These are phyloP conservation scores for Carpatolechia fugitivella DNA, from an alignment of 2,888 invertebrate genomes.

Conservation along the genomic window DNA sequence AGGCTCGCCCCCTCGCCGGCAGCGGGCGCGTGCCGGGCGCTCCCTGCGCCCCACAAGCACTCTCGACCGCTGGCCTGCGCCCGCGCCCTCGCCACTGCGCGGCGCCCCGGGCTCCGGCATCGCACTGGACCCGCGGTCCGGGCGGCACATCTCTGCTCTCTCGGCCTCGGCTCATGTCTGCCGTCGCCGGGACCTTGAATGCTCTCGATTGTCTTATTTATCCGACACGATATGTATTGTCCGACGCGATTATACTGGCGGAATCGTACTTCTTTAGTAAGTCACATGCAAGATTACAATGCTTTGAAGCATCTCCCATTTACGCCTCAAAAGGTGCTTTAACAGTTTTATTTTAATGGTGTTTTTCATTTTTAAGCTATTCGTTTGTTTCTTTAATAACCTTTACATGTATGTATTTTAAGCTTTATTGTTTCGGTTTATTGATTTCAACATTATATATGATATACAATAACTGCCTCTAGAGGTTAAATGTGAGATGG, in stretches of 20 bases:
- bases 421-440: too few relatives aligned
- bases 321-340: conserved; percentile 10
- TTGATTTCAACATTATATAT: too few relatives aligned
- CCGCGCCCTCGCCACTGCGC: conserved; percentile 31
- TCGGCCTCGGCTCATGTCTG: conserved; percentile 42
- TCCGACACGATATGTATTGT: conserved; percentile 26
- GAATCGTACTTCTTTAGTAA: conserved; percentile 56
- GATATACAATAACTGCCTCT: too few relatives aligned
- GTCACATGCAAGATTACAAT: conserved; percentile 28
- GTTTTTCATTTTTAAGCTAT: not conserved
- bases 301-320: conserved; percentile 16
- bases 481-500: conserved; percentile 34
- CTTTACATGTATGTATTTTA: not conserved
- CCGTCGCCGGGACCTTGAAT: conserved; percentile 47
- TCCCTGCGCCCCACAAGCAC: conserved; percentile 32
- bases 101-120: conserved; percentile 23
- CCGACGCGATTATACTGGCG: conserved; percentile 35
- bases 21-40: conserved; percentile 34
- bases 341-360: not conserved
- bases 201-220: conserved; percentile 45
- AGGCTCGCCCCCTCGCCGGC: conserved; percentile 38
- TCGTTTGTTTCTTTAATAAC: conserved; percentile 15
- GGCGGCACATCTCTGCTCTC: conserved; percentile 31
- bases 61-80: conserved; percentile 30
- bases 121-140: conserved; percentile 23